Evolutionary conservation across 2,888 invertebrate species (phyloP).

Genomic region (Tipula lateralis): DNA sequence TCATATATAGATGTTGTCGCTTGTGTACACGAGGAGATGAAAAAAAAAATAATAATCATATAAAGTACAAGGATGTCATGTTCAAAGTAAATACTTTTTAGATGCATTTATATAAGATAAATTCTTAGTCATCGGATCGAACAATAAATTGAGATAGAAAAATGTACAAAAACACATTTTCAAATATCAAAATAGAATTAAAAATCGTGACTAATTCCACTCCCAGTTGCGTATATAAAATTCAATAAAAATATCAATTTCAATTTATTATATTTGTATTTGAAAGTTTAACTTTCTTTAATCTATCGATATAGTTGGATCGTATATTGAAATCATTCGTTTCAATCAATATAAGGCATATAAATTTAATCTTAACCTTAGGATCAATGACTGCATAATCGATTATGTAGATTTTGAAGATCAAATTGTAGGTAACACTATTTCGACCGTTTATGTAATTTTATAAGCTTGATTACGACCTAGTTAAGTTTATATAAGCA

Average conservation of each 20-base stretch:
- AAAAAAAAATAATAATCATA: no score
- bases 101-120: background rate
- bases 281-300: slow-evolving; percentile 24
- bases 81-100: background rate
- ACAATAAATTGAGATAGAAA: background rate
- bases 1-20: background rate
- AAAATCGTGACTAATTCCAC: background rate
- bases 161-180: background rate
- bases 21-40: background rate
- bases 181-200: slow-evolving; percentile 15
- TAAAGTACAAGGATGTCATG: background rate
- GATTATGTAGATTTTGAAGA: slow-evolving; percentile 19
- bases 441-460: background rate
- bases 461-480: background rate
- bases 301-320: background rate
- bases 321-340: background rate
- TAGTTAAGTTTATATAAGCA: no score
- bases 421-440: background rate
- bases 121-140: background rate
- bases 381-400: background rate
- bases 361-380: background rate
- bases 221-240: background rate
- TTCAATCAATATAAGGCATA: background rate
- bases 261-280: background rate
- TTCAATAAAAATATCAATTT: background rate